Conservation (phyloP, 1,140 invertebrate species). For the Drosophila rufa region DNA sequence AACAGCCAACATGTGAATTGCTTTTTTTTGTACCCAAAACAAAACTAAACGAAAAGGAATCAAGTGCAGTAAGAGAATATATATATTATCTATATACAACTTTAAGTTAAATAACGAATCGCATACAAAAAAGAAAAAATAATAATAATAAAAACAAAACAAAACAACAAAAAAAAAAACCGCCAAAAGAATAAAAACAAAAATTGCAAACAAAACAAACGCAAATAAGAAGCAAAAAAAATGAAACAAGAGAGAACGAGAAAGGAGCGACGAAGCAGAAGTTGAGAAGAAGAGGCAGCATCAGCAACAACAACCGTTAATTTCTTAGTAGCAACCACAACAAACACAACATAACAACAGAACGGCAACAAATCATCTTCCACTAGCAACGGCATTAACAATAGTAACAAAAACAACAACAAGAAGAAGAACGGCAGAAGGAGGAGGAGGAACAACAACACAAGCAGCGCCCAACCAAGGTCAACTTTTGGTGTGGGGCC, state of each 20-base stretch:
- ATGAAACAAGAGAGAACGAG: constrained; percentile 33
- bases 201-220: constrained; percentile 23
- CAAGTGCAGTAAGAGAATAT: constrained; percentile 27
- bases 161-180: constrained; percentile 21
- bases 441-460: constrained; percentile 16
- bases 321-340: constrained; percentile 17
- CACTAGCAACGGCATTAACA: constrained; percentile 20
- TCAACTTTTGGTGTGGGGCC: constrained; percentile 66
- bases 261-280: constrained; percentile 1
- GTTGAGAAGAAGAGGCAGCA: constrained; percentile 8
- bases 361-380: constrained; percentile 26
- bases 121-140: neutral
- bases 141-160: neutral
- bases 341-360: constrained; percentile 2
- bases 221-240: constrained; percentile 5
- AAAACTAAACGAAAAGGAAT: constrained; percentile 41
- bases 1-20: constrained; percentile 49
- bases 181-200: constrained; percentile 34
- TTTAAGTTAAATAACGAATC: constrained; percentile 8
- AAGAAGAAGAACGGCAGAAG: constrained; percentile 5
- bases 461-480: constrained; percentile 57
- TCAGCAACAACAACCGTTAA: constrained; percentile 16
- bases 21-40: constrained; percentile 27
- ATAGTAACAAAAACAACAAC: constrained; percentile 17
- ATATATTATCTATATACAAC: constrained; percentile 22